Base-by-base conservation (phyloP, 2,888 invertebrate species). In the Cheilosia impressa region DNA sequence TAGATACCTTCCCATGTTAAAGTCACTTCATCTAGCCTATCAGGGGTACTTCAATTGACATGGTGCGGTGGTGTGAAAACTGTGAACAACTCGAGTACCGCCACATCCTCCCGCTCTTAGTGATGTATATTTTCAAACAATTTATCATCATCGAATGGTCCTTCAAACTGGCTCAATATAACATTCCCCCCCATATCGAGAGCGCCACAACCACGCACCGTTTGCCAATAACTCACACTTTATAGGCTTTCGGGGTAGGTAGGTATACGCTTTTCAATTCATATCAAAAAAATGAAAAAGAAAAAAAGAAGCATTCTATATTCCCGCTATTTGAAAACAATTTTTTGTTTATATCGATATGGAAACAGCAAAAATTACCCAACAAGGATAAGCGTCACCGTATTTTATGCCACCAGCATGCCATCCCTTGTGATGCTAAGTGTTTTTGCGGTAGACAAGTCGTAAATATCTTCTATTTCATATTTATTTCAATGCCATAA, bases 401-500 rank as follows among this genome's bases (percentile, higher is more conserved):
- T 63, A 60, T 34, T 73, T 57, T 71, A 63, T 55, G 22, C 47
- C 71, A 34, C 1, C 53, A 34, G n/a, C 66, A n/a, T 41, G 27
- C 10, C 79, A 75, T 47, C 80, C 73, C 79, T 43, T 24, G 50
- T 75, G 78, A 41, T 69, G 65, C 75, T 81, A 85, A 85, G 76
- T 81, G 81, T 81, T 85, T 76, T 76, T 85, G 85, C 77, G 81
- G 81, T 62, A 80, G 84, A 85, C 80, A 80, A 76, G 71, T 81
- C 85, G 81, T 85, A 85, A 85, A 85, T 84, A 72, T 81, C 57
- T 57, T 77, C 62, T 77, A 77, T 85, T 81, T 85, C 85, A 85
- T 85, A 85, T 85, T 81, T 85, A 81, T 85, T 85, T 85, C 81
- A 45, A 57, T 77, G 76, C 72, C 81, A 85, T 85, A 85, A 85